Conservation (phyloP, 53 echinoderm and acorn worm genomes). For the Glandiceps talaboti region DNA sequence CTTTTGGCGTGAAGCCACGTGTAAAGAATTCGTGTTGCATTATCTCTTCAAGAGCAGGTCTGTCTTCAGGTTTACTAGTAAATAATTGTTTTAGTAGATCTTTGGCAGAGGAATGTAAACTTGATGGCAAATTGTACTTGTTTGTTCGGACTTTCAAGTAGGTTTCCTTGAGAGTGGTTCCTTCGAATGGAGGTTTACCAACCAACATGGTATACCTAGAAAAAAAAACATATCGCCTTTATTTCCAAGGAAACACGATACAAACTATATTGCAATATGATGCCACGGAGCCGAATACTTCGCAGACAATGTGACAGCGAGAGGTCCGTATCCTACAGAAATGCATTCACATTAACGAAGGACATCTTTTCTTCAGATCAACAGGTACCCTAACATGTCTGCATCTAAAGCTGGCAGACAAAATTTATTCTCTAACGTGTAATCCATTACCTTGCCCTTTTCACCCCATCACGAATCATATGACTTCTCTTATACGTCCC, state of each 20-base stretch:
- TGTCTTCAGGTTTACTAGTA: slow-evolving; percentile 76
- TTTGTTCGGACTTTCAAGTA: slow-evolving; percentile 91
- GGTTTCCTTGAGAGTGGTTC: slow-evolving; percentile 80
- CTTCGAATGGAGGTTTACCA: slow-evolving; percentile 90
- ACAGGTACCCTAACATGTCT: too few relatives aligned
- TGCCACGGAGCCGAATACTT: not conserved
- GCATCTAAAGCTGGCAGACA: too few relatives aligned
- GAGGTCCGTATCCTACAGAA: too few relatives aligned
- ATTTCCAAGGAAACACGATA: not conserved
- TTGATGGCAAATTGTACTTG: slow-evolving; percentile 70
- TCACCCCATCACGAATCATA: too few relatives aligned
- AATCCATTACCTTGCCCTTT: too few relatives aligned
- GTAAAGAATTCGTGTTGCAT: slow-evolving; percentile 79
- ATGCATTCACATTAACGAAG: too few relatives aligned
- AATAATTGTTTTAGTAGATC: slow-evolving; percentile 76
- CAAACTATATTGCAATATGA: not conserved
- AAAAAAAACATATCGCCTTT: not conserved
- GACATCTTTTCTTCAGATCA: too few relatives aligned
- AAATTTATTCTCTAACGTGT: too few relatives aligned
- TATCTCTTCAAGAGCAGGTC: slow-evolving; percentile 81
- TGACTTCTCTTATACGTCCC: too few relatives aligned
- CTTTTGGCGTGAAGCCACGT: slow-evolving; percentile 64
- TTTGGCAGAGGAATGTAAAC: slow-evolving; percentile 58
- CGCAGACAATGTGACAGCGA: too few relatives aligned
- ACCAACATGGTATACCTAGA: slow-evolving; percentile 95